Percentiles rank a stretch among this genome's conserved stretches.
These are phyloP conservation scores for Dallia pectoralis DNA, from an alignment of 2,797 vertebrate species.

Conservation along the genomic window DNA sequence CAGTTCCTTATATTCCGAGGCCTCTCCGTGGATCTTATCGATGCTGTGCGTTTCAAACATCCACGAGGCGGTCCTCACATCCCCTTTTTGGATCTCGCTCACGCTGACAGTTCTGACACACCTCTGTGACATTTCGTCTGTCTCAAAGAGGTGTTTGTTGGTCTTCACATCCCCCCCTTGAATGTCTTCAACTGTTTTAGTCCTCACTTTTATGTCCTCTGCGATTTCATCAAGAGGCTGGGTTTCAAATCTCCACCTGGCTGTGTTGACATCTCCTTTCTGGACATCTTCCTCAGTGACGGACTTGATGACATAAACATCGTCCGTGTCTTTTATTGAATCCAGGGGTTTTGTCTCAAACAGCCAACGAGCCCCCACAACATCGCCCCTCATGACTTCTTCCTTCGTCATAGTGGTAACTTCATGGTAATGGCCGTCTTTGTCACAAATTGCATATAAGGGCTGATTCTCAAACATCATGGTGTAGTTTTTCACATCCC, in stretches of 20 bases:
- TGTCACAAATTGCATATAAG: constrained; percentile 88
- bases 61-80: constrained; percentile 90
- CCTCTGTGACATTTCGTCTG: constrained; percentile 71
- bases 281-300: constrained; percentile 91
- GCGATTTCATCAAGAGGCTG: constrained; percentile 88
- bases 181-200: constrained; percentile 77
- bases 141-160: constrained; percentile 83
- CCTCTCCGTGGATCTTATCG: constrained; percentile 82
- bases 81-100: constrained; percentile 89
- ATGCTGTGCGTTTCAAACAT: constrained; percentile 90
- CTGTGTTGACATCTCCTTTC: constrained; percentile 86
- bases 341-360: constrained; percentile 94
- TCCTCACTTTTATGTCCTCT: constrained; percentile 73
- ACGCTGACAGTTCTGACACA: constrained; percentile 87
- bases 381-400: constrained; percentile 86
- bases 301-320: constrained; percentile 89
- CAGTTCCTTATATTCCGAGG: constrained; percentile 77
- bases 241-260: constrained; percentile 91
- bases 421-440: constrained; percentile 89
- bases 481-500: constrained; percentile 89
- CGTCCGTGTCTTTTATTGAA: constrained; percentile 83
- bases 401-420: constrained; percentile 93
- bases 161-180: constrained; percentile 85
- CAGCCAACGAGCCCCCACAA: constrained; percentile 88
- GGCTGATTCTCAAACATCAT: constrained; percentile 95